These are phyloP conservation scores for Triplophysa bombifrons DNA, from an alignment of 2,797 vertebrate genomes.

Conservation along the genomic window DNA sequence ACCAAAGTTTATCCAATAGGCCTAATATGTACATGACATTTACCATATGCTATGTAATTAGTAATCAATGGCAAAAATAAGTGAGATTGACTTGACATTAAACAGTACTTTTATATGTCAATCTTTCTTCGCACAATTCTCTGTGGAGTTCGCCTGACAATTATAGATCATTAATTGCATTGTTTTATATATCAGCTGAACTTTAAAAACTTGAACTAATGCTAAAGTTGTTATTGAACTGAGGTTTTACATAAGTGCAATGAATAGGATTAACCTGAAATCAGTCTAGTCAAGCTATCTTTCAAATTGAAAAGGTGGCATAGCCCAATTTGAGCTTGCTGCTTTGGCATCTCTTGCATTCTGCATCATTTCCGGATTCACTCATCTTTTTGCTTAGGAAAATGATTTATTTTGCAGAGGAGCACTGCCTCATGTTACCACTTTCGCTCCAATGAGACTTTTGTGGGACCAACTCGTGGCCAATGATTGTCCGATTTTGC, in stretches of 20 bases:
- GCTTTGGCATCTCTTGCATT: not conserved
- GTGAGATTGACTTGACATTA: constrained; percentile 42
- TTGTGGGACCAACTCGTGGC: constrained; percentile 9
- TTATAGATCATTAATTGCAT: constrained; percentile 18
- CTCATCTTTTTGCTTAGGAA: constrained; percentile 14
- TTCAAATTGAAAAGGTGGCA: constrained; percentile 16
- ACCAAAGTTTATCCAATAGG: not conserved
- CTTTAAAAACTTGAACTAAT: constrained; percentile 1
- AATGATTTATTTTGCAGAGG: constrained; percentile 31
- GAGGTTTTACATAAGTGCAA: constrained; percentile 4
- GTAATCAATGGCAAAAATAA: constrained; percentile 29
- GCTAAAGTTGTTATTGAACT: constrained; percentile 2
- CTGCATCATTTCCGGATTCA: not conserved
- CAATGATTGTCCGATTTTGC: constrained; percentile 4
- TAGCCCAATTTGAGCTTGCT: not conserved
- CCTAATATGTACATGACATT: constrained; percentile 17
- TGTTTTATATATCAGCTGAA: constrained; percentile 3
- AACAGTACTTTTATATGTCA: constrained; percentile 31
- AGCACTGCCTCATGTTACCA: not conserved
- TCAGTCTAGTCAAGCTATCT: not conserved
- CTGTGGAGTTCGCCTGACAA: constrained; percentile 16
- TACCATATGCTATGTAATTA: constrained; percentile 23
- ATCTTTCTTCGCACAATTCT: not conserved
- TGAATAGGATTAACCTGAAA: constrained; percentile 20
- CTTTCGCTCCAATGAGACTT: not conserved